Evolutionary conservation across 2,888 invertebrate genomes (phyloP).

Genomic region (Cyaniris semiargus): DNA sequence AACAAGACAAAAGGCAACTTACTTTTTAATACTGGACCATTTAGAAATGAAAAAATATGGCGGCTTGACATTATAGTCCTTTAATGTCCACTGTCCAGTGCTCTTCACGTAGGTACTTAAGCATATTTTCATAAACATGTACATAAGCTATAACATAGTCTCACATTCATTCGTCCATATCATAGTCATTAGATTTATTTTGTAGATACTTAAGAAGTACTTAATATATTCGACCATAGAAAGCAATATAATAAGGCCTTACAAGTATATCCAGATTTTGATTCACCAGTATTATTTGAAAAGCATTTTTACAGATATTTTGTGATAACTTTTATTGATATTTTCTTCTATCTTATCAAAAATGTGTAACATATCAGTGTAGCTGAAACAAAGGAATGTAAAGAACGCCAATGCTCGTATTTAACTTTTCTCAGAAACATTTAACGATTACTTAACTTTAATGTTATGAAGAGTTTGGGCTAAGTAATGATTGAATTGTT

Average conservation of each 20-base stretch:
- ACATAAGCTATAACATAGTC: conserved; percentile 27
- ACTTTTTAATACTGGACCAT: background rate
- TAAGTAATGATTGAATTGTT: too few species aligned
- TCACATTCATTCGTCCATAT: conserved; percentile 72
- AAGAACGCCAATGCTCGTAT: background rate
- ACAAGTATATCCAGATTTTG: conserved; percentile 50
- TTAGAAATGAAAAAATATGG: background rate
- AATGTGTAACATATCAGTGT: conserved; percentile 7
- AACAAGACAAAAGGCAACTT: background rate
- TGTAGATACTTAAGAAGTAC: conserved; percentile 69
- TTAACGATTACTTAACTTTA: too few species aligned
- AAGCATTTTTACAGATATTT: conserved; percentile 55
- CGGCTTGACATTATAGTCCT: background rate
- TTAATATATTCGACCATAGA: conserved; percentile 49
- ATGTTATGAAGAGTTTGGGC: too few species aligned
- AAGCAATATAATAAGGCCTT: conserved; percentile 71
- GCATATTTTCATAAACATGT: conserved; percentile 22
- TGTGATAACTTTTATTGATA: conserved; percentile 53
- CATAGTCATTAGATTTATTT: conserved; percentile 72
- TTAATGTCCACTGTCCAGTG: conserved; percentile 3
- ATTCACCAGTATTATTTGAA: conserved; percentile 63
- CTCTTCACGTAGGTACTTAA: background rate
- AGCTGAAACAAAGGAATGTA: conserved; percentile 3
- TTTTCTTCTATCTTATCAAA: conserved; percentile 33
- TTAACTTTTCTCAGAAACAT: background rate